phyloP scores from a whole-genome alignment of 2,797 vertebrate genomes.

The Cynodonichthys magdalenae region DNA sequence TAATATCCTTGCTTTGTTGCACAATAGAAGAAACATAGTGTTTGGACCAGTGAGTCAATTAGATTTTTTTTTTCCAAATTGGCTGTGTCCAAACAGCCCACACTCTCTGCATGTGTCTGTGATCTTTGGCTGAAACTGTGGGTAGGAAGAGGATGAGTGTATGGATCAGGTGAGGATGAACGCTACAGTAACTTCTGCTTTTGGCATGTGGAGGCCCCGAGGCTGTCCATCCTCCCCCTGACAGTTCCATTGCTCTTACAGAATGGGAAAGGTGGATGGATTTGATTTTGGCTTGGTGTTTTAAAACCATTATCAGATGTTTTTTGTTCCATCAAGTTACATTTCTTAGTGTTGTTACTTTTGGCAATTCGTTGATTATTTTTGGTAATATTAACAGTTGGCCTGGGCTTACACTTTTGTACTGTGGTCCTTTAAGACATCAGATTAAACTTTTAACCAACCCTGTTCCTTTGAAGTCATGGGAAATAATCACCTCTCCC shows the following conservation, averaged over 20 bases:
- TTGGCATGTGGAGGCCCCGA: constrained; percentile 50
- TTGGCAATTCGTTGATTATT: constrained; percentile 2
- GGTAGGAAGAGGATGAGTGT: constrained; percentile 17
- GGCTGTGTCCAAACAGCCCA: constrained; percentile 66
- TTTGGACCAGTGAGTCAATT: constrained; percentile 13
- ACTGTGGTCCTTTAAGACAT: too few relatives aligned
- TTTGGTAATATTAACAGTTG: not conserved
- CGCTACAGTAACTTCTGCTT: constrained; percentile 67
- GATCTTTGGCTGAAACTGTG: constrained; percentile 15
- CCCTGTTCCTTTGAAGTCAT: too few relatives aligned
- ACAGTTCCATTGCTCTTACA: constrained; percentile 45
- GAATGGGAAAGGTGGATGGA: constrained; percentile 24
- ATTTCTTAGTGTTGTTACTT: constrained; percentile 17
- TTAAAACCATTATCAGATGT: constrained; percentile 27
- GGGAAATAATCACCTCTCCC: too few relatives aligned
- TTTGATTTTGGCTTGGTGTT: constrained; percentile 19
- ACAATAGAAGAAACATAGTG: constrained; percentile 2
- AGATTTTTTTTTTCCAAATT: constrained; percentile 11
- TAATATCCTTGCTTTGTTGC: constrained; percentile 21
- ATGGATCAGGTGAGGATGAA: constrained; percentile 57
- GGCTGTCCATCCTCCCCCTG: constrained; percentile 51
- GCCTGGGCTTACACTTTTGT: not conserved
- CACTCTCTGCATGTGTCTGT: constrained; percentile 31
- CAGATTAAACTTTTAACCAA: too few relatives aligned
- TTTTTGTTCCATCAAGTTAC: constrained; percentile 14